Evolutionary conservation across 2,797 vertebrate genomes (phyloP).

Genomic region (Clarias pachynema): DNA sequence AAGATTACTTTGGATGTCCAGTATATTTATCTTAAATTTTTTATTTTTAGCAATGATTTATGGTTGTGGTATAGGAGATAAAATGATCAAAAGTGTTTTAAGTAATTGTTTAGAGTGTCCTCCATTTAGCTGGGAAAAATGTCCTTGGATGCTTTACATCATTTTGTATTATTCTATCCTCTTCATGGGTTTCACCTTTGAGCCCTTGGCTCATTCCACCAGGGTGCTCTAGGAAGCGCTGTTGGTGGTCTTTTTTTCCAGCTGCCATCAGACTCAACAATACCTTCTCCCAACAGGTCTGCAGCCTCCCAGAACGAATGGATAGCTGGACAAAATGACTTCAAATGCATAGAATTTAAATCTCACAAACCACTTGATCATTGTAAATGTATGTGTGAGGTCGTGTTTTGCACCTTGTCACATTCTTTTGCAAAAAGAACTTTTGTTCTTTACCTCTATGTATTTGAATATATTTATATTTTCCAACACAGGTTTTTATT

Average conservation of each 20-base stretch:
- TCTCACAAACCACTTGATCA: neutral
- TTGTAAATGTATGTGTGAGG: conserved; percentile 5
- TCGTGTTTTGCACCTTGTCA: conserved; percentile 5
- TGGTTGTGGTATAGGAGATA: neutral
- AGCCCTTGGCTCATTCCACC: neutral
- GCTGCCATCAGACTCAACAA: neutral
- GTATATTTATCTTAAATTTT: neutral
- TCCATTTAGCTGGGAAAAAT: neutral
- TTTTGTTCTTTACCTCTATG: neutral
- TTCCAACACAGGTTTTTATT: no score
- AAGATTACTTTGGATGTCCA: neutral
- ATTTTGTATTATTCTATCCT: neutral
- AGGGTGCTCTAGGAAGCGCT: neutral
- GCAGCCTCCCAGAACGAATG: neutral
- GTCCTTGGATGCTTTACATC: neutral
- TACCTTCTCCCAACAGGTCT: neutral
- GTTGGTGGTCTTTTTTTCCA: neutral
- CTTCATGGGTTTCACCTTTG: neutral
- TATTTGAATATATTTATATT: neutral
- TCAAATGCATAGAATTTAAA: neutral
- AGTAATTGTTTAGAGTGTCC: neutral
- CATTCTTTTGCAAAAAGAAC: neutral
- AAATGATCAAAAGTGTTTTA: neutral
- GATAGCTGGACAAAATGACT: neutral
- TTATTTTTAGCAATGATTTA: neutral